A percentile compares a stretch with the other conserved stretches of the same genome.
Conservation (phyloP, 1,140 invertebrate species). For the Hylyphantes graminicola region DNA sequence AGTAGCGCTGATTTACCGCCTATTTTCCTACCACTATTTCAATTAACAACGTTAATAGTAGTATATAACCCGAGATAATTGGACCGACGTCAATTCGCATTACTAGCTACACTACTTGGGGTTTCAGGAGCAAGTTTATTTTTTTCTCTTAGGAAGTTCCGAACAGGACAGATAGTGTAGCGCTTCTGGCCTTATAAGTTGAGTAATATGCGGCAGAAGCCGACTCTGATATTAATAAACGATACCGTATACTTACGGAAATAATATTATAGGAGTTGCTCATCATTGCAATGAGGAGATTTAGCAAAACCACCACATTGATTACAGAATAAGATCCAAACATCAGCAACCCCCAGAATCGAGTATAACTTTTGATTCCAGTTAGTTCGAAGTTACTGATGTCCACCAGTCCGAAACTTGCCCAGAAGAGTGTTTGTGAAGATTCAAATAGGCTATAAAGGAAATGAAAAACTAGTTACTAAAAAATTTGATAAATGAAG, state of each 20-base stretch:
- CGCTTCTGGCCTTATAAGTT: too few relatives aligned
- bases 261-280: constrained; percentile 99
- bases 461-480: neutral
- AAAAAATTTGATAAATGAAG: constrained; percentile 28
- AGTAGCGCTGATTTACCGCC: too few relatives aligned
- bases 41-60: too few relatives aligned
- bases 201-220: neutral
- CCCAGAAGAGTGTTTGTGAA: constrained; percentile 96
- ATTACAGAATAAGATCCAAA: constrained; percentile 96
- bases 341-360: constrained; percentile 95
- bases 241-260: constrained; percentile 78
- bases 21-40: too few relatives aligned
- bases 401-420: constrained; percentile 96
- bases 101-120: too few relatives aligned
- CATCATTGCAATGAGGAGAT: constrained; percentile 99
- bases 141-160: too few relatives aligned
- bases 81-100: too few relatives aligned
- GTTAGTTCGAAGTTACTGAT: constrained; percentile 94
- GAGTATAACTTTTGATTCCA: constrained; percentile 88
- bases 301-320: constrained; percentile 95
- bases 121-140: too few relatives aligned
- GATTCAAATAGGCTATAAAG: constrained; percentile 92
- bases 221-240: neutral
- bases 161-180: too few relatives aligned
- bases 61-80: too few relatives aligned